phyloP scores from a whole-genome alignment of 2,888 invertebrate species.

The Diarsia rubi region DNA sequence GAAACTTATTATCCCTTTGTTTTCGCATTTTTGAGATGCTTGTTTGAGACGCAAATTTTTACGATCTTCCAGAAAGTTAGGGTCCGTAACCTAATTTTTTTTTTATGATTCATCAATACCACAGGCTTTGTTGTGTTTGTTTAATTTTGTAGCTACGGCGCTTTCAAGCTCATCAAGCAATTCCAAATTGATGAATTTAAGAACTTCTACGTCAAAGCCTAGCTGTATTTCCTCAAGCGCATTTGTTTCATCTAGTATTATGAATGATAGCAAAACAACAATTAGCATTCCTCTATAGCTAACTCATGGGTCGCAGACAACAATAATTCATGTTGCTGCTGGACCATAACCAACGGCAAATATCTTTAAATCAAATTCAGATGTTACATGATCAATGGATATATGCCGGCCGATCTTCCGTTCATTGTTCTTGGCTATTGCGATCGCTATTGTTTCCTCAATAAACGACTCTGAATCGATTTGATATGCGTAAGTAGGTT shows the following conservation, averaged over 20 bases:
- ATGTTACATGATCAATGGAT: constrained; percentile 83
- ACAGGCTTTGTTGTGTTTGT: constrained; percentile 8
- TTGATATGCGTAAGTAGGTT: constrained; percentile 45
- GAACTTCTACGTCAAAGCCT: neutral
- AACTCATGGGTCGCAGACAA: constrained; percentile 25
- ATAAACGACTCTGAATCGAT: constrained; percentile 49
- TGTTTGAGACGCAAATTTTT: constrained; percentile 32
- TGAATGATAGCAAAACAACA: neutral
- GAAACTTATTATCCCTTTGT: constrained; percentile 76
- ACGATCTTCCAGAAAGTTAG: constrained; percentile 22
- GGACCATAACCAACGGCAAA: constrained; percentile 53
- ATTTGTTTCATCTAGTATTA: neutral
- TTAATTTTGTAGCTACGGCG: neutral
- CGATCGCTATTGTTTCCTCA: constrained; percentile 51
- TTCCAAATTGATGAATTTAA: neutral
- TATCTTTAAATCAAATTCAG: constrained; percentile 69
- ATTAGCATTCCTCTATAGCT: constrained; percentile 2
- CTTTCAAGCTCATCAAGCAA: neutral
- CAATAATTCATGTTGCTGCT: constrained; percentile 34
- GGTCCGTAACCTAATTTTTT: constrained; percentile 19
- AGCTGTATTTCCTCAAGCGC: neutral
- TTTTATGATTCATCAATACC: constrained; percentile 14
- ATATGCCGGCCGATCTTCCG: constrained; percentile 80
- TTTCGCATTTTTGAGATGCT: constrained; percentile 66
- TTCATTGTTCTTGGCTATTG: constrained; percentile 78